Conservation (phyloP, 2,113 vertebrate genomes). For the Grantiella picta region DNA sequence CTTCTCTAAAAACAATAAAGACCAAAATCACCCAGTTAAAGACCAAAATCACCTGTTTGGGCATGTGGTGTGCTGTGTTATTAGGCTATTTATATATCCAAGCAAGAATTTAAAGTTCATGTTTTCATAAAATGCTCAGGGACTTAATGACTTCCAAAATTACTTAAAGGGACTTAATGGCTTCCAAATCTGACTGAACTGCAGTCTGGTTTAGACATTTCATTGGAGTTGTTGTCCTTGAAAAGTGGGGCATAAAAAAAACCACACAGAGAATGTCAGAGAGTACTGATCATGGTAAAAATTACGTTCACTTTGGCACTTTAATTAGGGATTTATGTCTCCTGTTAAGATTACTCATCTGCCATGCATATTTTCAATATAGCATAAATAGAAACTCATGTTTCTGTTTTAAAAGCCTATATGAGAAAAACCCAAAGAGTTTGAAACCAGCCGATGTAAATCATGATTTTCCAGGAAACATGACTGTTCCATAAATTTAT, state of each 20-base stretch:
- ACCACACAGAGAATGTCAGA: not conserved
- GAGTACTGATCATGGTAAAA: not conserved
- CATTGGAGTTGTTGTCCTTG: not conserved
- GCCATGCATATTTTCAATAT: not conserved
- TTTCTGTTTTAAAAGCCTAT: not conserved
- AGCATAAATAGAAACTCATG: not conserved
- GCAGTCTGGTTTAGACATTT: not conserved
- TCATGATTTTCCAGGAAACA: not conserved
- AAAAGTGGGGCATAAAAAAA: not conserved
- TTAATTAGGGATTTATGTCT: not conserved
- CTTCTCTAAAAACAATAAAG: not conserved
- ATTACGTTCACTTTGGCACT: not conserved
- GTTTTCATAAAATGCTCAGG: not conserved
- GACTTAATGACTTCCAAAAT: not conserved
- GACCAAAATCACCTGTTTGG: fast-evolving
- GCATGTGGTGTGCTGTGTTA: not conserved
- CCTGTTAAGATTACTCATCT: not conserved
- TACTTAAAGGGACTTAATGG: not conserved
- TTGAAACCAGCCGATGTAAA: not conserved
- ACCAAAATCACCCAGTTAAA: fast-evolving
- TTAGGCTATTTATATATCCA: not conserved
- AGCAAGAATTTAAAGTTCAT: not conserved
- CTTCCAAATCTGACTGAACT: not conserved
- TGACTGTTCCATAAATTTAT: not conserved
- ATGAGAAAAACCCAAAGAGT: not conserved